These are phyloP conservation scores for Mellilla xanthometata DNA, from an alignment of 2,888 invertebrate species.

Conservation along the genomic window DNA sequence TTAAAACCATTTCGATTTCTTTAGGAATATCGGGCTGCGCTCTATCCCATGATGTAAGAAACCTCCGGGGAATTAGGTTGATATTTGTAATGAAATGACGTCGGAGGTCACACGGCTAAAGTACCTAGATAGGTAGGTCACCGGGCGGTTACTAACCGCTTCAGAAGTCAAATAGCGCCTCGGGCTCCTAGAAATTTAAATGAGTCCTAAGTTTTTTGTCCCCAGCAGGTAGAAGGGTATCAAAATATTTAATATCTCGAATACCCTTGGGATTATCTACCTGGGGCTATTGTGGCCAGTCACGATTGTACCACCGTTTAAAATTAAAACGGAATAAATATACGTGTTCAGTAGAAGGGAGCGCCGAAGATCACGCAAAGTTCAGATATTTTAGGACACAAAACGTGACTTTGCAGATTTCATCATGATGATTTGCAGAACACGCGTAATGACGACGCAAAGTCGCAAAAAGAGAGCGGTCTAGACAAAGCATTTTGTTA, in stretches of 20 bases:
- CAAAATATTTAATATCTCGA: slow-evolving; percentile 13
- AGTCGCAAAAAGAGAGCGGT: background rate
- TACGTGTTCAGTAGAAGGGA: background rate
- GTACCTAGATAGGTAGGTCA: slow-evolving; percentile 4
- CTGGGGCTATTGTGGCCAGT: slow-evolving; percentile 18
- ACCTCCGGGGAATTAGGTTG: slow-evolving; percentile 40
- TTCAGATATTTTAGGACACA: slow-evolving; percentile 12
- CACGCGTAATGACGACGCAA: slow-evolving; percentile 3
- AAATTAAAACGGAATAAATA: slow-evolving; percentile 13
- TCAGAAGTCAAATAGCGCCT: slow-evolving; percentile 15
- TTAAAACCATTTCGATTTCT: slow-evolving; percentile 77
- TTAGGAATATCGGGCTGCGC: slow-evolving; percentile 64
- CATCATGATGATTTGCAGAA: slow-evolving; percentile 8
- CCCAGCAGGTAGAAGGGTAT: slow-evolving; percentile 22
- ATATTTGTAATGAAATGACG: slow-evolving; percentile 20
- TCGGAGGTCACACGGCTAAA: slow-evolving; percentile 4
- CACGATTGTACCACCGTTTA: slow-evolving; percentile 9
- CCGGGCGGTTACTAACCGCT: slow-evolving; percentile 1
- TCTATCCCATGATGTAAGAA: slow-evolving; percentile 33
- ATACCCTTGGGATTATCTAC: slow-evolving; percentile 16
- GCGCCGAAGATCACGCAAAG: slow-evolving; percentile 8
- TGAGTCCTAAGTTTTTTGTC: slow-evolving; percentile 18
- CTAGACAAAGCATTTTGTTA: background rate
- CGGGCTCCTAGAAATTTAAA: slow-evolving; percentile 21
- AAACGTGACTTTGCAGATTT: slow-evolving; percentile 3